Percentiles rank a stretch among this genome's conserved stretches.
Evolutionary conservation across 1,140 invertebrate species (phyloP).

Genomic region (Metopolophium dirhodum): DNA sequence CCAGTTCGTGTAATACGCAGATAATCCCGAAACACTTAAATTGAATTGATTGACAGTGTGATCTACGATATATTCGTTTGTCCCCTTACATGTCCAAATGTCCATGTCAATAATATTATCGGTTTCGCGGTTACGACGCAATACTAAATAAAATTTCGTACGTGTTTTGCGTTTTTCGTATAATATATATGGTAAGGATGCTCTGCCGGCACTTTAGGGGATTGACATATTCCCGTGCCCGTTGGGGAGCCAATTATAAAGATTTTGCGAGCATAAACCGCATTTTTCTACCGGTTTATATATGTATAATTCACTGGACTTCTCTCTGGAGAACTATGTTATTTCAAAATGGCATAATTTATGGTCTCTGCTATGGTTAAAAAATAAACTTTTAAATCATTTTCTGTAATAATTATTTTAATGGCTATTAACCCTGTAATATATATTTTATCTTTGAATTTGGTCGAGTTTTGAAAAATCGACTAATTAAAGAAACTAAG

Average conservation of each 20-base stretch:
- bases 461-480: neutral
- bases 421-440: neutral
- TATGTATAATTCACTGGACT: neutral
- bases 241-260: conserved; percentile 27
- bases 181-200: conserved; percentile 3
- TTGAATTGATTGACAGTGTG: conserved; percentile 1
- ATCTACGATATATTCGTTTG: neutral
- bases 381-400: neutral
- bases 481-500: neutral
- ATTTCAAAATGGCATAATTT: neutral
- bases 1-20: neutral
- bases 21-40: neutral
- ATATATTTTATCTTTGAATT: neutral
- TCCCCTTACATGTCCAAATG: neutral
- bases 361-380: neutral
- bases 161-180: neutral
- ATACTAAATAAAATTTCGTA: neutral
- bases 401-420: neutral
- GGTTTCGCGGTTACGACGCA: neutral
- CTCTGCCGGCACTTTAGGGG: neutral
- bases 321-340: neutral
- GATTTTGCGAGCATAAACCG: neutral
- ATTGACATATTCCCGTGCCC: neutral
- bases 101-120: neutral
- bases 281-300: neutral